Evolutionary conservation across 2,797 vertebrate species (phyloP), one percentile per base, ranked within the genome.

Genomic region (Gallinago solitaria): DNA sequence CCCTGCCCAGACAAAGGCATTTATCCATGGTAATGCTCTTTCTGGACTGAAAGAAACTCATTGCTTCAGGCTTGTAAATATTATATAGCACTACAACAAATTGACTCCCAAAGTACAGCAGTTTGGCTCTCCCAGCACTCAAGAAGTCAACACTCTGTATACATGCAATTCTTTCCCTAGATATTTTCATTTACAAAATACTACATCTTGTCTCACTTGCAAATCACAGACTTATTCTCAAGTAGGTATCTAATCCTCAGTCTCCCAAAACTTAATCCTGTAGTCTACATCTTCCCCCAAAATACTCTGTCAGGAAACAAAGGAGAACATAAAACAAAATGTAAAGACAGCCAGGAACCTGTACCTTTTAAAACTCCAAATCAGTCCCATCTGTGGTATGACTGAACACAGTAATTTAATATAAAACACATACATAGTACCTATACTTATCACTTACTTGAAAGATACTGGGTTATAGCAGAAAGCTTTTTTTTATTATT

Each of bases 171-270:
- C 9, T 93, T 19, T 57, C 39, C 43, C 68, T 51, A 95, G 60
- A 50, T 87, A 74, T 88, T 78, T 93, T 91, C 9, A 92, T 90
- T 90, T 92, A 86, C 39, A 84, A 90, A 97, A 84, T 86, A 92
- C 50, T 93, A 28, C 57, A 41, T 89, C 74, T 91, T 92, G 77
- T 75, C 88, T 90, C 94, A 78, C 35, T 87, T 82, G 17, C 39
- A 96, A 90, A 94, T 96, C 94, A 89, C 33, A 32, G 67, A 37
- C 93, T 97, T 96, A 93, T 96, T 96, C 87, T 95, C 89, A 63
- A 17, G n/a, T 43, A 93, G 79, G 28, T 86, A 94, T 84, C 35
- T 97, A 97, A 97, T 89, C 78, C 87, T 95, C 85, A 59, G 50
- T 83, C 87, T 97, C 89, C 67, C 61, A 82, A 76, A 93, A 68